phyloP scores from a whole-genome alignment of 2,888 invertebrate genomes.

The Eupithecia inturbata region DNA sequence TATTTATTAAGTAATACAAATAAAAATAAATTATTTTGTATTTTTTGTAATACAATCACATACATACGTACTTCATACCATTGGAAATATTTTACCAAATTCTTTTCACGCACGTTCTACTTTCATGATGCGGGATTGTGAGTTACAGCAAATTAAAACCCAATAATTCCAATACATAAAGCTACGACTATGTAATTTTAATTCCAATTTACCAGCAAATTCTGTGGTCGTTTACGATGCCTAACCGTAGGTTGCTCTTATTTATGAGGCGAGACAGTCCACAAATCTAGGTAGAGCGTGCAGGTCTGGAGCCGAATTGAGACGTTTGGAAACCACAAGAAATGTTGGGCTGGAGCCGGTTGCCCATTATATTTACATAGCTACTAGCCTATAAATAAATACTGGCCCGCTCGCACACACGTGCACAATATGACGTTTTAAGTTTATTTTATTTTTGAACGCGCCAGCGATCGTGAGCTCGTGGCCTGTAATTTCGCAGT shows the following conservation, averaged over 20 bases:
- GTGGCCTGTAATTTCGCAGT: constrained; percentile 82
- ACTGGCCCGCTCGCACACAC: constrained; percentile 80
- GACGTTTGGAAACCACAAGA: constrained; percentile 81
- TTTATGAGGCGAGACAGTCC: constrained; percentile 25
- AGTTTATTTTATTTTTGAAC: constrained; percentile 84
- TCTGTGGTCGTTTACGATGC: constrained; percentile 22
- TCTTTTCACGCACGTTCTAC: neutral
- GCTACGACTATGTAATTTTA: constrained; percentile 22
- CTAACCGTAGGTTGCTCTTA: constrained; percentile 28
- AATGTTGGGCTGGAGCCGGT: constrained; percentile 66
- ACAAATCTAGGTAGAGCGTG: constrained; percentile 39
- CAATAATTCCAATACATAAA: constrained; percentile 16
- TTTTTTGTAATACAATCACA: too few species aligned
- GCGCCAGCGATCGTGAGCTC: constrained; percentile 72
- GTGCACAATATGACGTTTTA: constrained; percentile 82
- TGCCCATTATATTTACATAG: constrained; percentile 80
- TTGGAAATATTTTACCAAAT: neutral
- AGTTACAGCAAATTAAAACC: constrained; percentile 19
- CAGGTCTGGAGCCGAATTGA: constrained; percentile 68
- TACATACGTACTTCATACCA: neutral
- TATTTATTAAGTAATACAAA: too few species aligned
- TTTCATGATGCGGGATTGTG: constrained; percentile 14
- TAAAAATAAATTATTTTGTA: too few species aligned
- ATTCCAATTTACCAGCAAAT: constrained; percentile 24
- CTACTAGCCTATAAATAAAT: constrained; percentile 84